Evolutionary conservation across 64 coral and sea anemone genomes (phyloP).

Genomic region (Pachyseris speciosa): DNA sequence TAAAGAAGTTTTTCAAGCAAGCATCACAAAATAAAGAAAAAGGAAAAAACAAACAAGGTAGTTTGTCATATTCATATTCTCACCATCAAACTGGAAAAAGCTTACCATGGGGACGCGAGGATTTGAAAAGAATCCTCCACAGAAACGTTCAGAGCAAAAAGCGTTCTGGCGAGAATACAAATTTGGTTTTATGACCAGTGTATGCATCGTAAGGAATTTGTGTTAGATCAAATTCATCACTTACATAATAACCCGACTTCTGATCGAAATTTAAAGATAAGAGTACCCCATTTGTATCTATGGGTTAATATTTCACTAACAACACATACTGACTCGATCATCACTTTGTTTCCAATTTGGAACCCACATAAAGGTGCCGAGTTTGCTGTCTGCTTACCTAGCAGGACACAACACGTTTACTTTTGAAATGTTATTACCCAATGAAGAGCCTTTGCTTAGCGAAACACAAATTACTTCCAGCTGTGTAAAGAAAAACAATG

Average conservation of each 20-base stretch:
- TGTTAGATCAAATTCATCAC: not conserved
- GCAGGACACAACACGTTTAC: not conserved
- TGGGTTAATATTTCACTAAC: no score
- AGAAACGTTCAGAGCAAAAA: not conserved
- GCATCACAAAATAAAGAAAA: not conserved
- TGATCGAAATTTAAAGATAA: not conserved
- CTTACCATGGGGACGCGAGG: no score
- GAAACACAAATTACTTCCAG: not conserved
- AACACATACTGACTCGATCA: not conserved
- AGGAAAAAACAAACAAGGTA: not conserved
- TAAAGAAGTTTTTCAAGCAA: not conserved
- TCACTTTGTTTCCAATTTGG: not conserved
- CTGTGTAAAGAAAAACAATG: slow-evolving; percentile 11
- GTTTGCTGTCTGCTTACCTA: not conserved
- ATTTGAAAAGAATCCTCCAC: not conserved
- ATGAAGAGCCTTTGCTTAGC: not conserved
- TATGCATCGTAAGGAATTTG: not conserved
- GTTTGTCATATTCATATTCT: not conserved
- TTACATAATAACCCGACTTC: not conserved
- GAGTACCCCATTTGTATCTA: not conserved
- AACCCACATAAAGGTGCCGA: not conserved
- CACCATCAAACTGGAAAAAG: not conserved
- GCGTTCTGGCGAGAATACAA: not conserved
- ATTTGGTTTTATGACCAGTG: not conserved
- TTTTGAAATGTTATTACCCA: not conserved